phyloP scores from a whole-genome alignment of 2,888 invertebrate species.

The Stenotaenia linearis region DNA sequence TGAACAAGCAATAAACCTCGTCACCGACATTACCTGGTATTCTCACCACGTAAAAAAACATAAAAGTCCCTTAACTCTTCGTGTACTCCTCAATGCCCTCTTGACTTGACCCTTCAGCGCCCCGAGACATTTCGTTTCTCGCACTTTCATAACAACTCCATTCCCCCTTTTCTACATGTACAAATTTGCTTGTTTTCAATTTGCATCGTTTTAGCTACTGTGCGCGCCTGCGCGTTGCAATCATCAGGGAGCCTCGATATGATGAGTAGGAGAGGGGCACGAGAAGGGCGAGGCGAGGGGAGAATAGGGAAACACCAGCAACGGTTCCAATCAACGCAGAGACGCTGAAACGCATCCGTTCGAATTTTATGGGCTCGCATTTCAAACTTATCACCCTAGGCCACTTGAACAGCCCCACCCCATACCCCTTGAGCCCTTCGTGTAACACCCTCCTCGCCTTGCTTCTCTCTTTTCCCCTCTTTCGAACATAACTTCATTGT shows the following conservation, averaged over 20 bases:
- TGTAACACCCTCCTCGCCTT: background rate
- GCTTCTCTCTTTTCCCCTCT: too few relatives aligned
- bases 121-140: background rate
- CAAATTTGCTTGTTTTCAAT: slow-evolving; percentile 24
- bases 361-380: slow-evolving; percentile 24
- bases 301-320: background rate
- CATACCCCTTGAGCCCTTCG: slow-evolving; percentile 9
- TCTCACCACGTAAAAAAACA: background rate
- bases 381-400: slow-evolving; percentile 26
- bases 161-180: background rate
- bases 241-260: background rate
- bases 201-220: slow-evolving; percentile 10
- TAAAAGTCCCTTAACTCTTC: background rate
- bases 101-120: background rate
- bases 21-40: background rate
- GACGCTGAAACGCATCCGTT: slow-evolving; percentile 24
- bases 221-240: background rate
- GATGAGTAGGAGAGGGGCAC: background rate
- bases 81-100: background rate
- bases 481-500: slow-evolving; percentile 13
- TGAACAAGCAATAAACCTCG: background rate
- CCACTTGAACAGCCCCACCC: slow-evolving; percentile 1
- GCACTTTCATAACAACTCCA: background rate
- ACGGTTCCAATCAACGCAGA: slow-evolving; percentile 21
- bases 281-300: background rate